Evolutionary conservation across 2,888 invertebrate species (phyloP).

Genomic region (Acrobasis repandana): DNA sequence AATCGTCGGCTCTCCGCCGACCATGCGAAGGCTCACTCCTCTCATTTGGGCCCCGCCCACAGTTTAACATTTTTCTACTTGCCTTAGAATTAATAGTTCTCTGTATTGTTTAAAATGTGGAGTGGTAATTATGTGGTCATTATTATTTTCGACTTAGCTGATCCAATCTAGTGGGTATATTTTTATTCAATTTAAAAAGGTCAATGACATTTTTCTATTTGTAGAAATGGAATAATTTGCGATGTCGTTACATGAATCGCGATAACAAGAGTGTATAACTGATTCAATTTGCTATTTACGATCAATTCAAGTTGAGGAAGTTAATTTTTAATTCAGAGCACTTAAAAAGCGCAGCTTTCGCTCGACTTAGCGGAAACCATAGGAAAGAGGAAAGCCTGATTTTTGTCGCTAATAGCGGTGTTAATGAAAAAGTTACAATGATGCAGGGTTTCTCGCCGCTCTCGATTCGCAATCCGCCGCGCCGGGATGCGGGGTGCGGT

Average conservation of each 20-base stretch:
- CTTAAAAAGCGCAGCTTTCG: constrained; percentile 30
- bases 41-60: constrained; percentile 65
- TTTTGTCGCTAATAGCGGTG: constrained; percentile 55
- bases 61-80: constrained; percentile 78
- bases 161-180: constrained; percentile 31
- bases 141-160: constrained; percentile 50
- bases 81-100: constrained; percentile 72
- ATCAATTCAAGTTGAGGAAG: constrained; percentile 2
- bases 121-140: constrained; percentile 65
- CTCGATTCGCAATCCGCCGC: neutral
- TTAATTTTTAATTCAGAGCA: constrained; percentile 12
- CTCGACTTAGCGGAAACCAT: constrained; percentile 42
- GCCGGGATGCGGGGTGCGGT: constrained; percentile 6
- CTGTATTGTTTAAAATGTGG: constrained; percentile 71
- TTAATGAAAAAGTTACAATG: constrained; percentile 72
- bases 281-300: neutral
- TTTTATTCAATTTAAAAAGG: constrained; percentile 34
- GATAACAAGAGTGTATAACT: neutral
- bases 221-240: neutral
- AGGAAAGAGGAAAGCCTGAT: constrained; percentile 51
- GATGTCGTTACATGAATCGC: neutral
- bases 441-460: constrained; percentile 49
- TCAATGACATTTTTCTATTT: constrained; percentile 30
- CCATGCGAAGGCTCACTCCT: constrained; percentile 64
- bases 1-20: constrained; percentile 48